A percentile compares a stretch with the other conserved stretches of the same genome.
phyloP scores from a whole-genome alignment of 2,113 vertebrate species.

The Sterrhoptilus dennistouni region DNA sequence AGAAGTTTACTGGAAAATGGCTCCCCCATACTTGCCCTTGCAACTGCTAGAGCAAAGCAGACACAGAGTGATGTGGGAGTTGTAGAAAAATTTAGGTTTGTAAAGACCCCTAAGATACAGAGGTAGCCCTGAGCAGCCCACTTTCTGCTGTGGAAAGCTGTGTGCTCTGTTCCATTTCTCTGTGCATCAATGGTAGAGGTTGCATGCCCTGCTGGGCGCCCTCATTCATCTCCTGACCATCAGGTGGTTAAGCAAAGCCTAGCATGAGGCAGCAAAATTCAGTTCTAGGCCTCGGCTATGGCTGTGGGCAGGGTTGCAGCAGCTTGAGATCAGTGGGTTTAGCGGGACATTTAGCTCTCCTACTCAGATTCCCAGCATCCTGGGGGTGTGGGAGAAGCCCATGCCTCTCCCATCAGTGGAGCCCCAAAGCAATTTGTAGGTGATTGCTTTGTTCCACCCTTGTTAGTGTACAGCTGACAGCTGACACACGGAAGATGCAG shows the following conservation, averaged over 20 bases:
- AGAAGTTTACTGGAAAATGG: background rate
- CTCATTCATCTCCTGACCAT: background rate
- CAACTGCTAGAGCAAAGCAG: background rate
- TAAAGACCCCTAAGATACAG: background rate
- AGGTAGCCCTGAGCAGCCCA: background rate
- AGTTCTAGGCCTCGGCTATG: background rate
- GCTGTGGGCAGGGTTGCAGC: background rate
- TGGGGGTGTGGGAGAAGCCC: background rate
- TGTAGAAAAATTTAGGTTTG: background rate
- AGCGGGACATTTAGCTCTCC: background rate
- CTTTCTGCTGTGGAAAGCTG: background rate
- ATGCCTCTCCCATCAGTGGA: background rate
- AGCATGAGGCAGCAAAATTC: rapidly evolving
- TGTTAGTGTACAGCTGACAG: background rate
- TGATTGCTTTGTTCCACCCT: background rate
- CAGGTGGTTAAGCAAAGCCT: background rate
- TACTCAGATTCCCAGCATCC: background rate
- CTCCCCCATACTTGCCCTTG: background rate
- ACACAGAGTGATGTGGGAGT: background rate
- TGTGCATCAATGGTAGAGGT: rapidly evolving
- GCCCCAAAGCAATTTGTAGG: background rate
- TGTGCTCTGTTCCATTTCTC: background rate
- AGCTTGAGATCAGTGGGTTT: background rate
- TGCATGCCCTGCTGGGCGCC: rapidly evolving
- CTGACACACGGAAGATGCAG: background rate